Evolutionary conservation across 2,797 vertebrate genomes (phyloP), one percentile per base, ranked within the genome.

Genomic region (Amblyopsis hoosieri): DNA sequence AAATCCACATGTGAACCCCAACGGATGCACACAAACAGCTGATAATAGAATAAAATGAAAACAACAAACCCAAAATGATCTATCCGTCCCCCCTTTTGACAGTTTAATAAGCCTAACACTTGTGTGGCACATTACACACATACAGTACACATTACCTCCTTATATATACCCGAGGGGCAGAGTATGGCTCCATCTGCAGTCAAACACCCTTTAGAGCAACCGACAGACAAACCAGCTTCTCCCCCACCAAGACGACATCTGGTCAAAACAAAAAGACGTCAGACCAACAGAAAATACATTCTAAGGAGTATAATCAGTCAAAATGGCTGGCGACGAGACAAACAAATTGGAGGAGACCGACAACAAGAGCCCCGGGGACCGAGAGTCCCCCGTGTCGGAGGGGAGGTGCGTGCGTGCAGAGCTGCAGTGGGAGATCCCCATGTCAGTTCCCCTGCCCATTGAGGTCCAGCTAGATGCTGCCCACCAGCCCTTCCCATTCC

Each of bases 401-500:
- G 53, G 58, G 1, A 76, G 61, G 66, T 57, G 68, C 51, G 54
- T 83, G 31, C 79, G 84, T 0, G 78, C 85, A 0, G 82, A 91
- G 53, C 45, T 92, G 66, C 81, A 89, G 58, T 87, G 87, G 87
- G 81, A 89, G 0, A 64, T 93, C 54, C 91, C 90, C 59, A 85
- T 93, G 88, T 80, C 82, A 0, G 83, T 92, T 53, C 57, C 75
- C 0, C 80, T 94, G 69, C 92, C 93, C 48, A 77, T 93, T 1
- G 83, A 92, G 77, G 66, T 92, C 72, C 71, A 80, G 83, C 45
- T 55, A 0, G 81, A 89, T 59, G 64, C 62, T 0, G 65, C 74
- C 0, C 75, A 91, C 29, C 87, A 89, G 53, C 71, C 79, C 0
- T 93, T 93, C 80, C 91, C 92, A 29, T 93, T 92, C 75, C 73